Conservation (phyloP, 2,113 vertebrate genomes). For the Siniperca knerii region DNA sequence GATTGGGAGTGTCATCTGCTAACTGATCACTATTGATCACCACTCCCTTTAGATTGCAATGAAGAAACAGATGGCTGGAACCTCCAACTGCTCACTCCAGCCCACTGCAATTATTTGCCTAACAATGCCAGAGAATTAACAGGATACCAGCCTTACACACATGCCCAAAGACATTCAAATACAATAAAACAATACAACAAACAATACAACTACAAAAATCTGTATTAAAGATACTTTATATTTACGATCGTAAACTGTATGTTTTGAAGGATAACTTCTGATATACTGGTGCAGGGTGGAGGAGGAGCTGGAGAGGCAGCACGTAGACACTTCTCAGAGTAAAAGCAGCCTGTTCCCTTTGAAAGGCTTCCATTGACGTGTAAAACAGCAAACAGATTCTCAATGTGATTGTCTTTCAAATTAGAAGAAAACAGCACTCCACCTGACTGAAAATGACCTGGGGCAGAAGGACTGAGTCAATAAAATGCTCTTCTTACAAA, state of each 20-base stretch:
- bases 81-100: constrained; percentile 61
- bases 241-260: not conserved
- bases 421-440: constrained; percentile 76
- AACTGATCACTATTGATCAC: constrained; percentile 76
- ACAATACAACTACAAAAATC: not conserved
- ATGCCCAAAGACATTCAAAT: not conserved
- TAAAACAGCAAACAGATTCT: constrained; percentile 84
- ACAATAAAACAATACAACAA: not conserved
- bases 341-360: constrained; percentile 60
- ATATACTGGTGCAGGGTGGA: constrained; percentile 10
- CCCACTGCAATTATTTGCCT: constrained; percentile 25
- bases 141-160: not conserved
- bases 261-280: constrained; percentile 6
- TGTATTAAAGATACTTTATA: not conserved
- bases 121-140: constrained; percentile 17
- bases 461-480: constrained; percentile 79
- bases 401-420: constrained; percentile 82
- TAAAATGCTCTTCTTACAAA: constrained; percentile 74
- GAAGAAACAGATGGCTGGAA: constrained; percentile 74
- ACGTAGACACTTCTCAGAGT: constrained; percentile 58
- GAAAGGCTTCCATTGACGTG: constrained; percentile 82
- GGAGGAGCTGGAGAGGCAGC: constrained; percentile 12
- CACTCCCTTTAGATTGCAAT: constrained; percentile 41
- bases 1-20: constrained; percentile 68
- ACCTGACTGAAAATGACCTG: constrained; percentile 78